Evolutionary conservation across 2,113 vertebrate species (phyloP).

Genomic region (Pogonocichla stellata): DNA sequence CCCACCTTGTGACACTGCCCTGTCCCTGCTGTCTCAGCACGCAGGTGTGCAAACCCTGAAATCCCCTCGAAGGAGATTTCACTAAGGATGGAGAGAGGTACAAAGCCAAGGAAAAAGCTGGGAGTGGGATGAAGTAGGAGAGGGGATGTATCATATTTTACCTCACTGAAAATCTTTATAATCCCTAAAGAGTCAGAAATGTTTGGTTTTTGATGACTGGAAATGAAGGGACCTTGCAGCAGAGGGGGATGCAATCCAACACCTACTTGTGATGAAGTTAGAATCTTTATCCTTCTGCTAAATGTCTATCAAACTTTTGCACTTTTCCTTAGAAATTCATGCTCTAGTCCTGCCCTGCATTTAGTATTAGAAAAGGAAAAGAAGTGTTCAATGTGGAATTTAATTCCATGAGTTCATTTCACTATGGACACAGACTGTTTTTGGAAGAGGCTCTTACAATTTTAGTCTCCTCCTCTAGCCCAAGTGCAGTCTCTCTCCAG

Average conservation of each 20-base stretch:
- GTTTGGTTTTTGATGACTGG: not conserved
- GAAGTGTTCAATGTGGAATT: not conserved
- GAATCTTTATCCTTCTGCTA: not conserved
- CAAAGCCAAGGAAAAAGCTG: not conserved
- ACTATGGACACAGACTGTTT: not conserved
- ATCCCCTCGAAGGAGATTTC: not conserved
- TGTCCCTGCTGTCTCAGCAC: not conserved
- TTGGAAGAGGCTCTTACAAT: not conserved
- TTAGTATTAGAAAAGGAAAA: not conserved
- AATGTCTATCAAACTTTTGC: not conserved
- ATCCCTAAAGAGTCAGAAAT: not conserved
- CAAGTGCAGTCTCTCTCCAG: not conserved
- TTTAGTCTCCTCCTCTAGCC: not conserved
- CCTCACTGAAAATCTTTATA: not conserved
- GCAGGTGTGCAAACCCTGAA: not conserved
- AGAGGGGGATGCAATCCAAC: not conserved
- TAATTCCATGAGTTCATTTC: not conserved
- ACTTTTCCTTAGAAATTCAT: not conserved
- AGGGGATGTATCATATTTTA: not conserved
- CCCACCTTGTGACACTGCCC: not conserved
- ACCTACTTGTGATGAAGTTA: not conserved
- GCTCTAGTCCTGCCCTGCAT: not conserved
- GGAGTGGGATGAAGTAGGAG: not conserved
- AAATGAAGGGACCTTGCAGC: not conserved
- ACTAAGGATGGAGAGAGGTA: not conserved